These are phyloP conservation scores for Oreortyx pictus DNA, from an alignment of 2,797 vertebrate genomes.

Conservation along the genomic window DNA sequence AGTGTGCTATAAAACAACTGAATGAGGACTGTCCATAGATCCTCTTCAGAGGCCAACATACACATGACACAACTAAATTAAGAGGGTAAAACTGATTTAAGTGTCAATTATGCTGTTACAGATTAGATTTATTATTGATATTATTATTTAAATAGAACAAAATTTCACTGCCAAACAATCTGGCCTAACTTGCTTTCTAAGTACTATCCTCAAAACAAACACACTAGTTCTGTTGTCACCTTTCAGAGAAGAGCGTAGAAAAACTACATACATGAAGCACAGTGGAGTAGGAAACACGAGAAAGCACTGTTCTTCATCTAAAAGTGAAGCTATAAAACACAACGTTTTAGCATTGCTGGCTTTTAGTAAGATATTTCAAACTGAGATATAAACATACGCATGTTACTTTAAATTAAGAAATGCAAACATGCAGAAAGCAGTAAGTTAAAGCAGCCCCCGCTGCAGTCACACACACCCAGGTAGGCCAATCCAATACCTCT, in stretches of 20 bases:
- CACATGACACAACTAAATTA: not conserved
- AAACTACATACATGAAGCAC: rapidly evolving
- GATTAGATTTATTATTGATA: not conserved
- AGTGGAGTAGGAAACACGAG: slow-evolving; percentile 7
- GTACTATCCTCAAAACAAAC: not conserved
- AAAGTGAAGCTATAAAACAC: not conserved
- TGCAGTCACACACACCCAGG: slow-evolving; percentile 99
- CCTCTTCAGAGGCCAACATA: not conserved
- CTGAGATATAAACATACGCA: not conserved
- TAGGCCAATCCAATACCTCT: slow-evolving; percentile 99
- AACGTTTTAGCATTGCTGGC: not conserved
- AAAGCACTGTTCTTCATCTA: slow-evolving; percentile 4
- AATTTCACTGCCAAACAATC: not conserved
- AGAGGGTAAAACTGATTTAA: not conserved
- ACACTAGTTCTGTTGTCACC: not conserved
- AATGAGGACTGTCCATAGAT: not conserved
- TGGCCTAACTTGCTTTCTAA: not conserved
- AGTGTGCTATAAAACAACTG: not conserved
- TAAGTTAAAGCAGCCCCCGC: slow-evolving; percentile 85
- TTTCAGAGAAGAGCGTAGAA: not conserved
- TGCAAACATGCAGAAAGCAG: slow-evolving; percentile 62
- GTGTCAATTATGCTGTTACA: not conserved
- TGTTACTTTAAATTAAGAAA: slow-evolving; percentile 25
- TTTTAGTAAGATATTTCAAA: slow-evolving; percentile 20
- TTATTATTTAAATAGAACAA: not conserved